Base-by-base conservation (phyloP, 2,888 invertebrate species). In the Amaurobius ferox region DNA sequence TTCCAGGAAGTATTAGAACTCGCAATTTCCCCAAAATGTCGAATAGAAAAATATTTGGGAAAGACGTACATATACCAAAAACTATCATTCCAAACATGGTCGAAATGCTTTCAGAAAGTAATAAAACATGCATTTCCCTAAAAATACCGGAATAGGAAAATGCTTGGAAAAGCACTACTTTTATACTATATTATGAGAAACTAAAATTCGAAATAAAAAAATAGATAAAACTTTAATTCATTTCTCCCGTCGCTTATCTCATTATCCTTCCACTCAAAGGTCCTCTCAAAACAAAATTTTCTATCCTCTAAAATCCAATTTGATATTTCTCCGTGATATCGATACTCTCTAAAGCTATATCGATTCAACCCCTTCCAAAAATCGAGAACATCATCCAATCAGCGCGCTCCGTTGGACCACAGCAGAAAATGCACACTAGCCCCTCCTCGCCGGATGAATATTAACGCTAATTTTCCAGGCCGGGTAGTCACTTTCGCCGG, bases 381-480 rank as follows among this genome's bases (percentile, higher is more conserved):
- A n/a, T 55, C 23, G 55, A 6, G 32, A 39, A 30, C 28, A 13
- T 26, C 6, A 32, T 39, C 83, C 83, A 83, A 83, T 83, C 83
- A 83, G 83, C 77, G 64, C 72, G 70, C 81, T 32, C 62, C 76
- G 74, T 30, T 76, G 61, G 74, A 28, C 70, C 62, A 16, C 23
- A 44, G 70, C 70, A 48, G 44, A 64, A 70, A 48, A 62, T 62
- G 40, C 40, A n/a, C n/a, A n/a, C n/a, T n/a, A n/a, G n/a, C n/a
- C n/a, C 40, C 28, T 39, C 9, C 44, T 13, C 6, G 32, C 64
- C 67, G 71, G 77, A 77, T 77, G 83, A 83, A 77, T 77, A 77
- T 77, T 77, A 77, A 77, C 83, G 77, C 64, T 77, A 83, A 77
- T 83, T 71, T 83, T 77, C 73, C 71, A 72, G 39, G 64, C 61